Evolutionary conservation across 2,888 invertebrate species (phyloP).

Genomic region (Vanessa cardui): DNA sequence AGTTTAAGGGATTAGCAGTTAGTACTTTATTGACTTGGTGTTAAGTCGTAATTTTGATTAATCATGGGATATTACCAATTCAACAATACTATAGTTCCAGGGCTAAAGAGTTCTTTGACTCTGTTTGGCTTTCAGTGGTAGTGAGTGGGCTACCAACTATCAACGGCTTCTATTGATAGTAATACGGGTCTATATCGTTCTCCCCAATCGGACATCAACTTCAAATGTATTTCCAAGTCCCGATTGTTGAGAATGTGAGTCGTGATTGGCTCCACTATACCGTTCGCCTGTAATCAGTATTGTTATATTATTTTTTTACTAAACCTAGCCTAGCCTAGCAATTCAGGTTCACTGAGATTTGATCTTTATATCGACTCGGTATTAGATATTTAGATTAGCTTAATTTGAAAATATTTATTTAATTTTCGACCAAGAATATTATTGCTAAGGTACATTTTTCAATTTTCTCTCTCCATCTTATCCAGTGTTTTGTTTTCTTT

Average conservation of each 20-base stretch:
- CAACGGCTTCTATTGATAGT: too few species aligned
- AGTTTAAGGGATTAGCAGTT: too few species aligned
- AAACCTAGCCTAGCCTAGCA: neutral
- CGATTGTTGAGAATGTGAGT: constrained; percentile 13
- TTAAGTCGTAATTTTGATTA: too few species aligned
- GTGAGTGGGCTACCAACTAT: too few species aligned
- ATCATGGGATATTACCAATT: too few species aligned
- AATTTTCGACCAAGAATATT: neutral
- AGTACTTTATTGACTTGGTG: too few species aligned
- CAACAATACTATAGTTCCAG: too few species aligned
- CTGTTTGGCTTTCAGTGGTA: too few species aligned
- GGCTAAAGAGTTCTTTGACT: too few species aligned
- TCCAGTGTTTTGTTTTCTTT: neutral
- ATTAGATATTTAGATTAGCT: too few species aligned
- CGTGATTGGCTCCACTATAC: constrained; percentile 16
- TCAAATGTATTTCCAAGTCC: constrained; percentile 7
- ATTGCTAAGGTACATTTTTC: neutral
- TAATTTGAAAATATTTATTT: neutral
- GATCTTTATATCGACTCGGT: neutral
- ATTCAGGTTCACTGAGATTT: constrained; percentile 12
- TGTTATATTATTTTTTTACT: constrained; percentile 23
- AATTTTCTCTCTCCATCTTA: neutral
- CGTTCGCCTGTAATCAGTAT: constrained; percentile 17
- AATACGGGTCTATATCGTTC: neutral
- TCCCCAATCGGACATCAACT: neutral